Percentiles rank a stretch among this genome's conserved stretches.
These are phyloP conservation scores for Odiellus spinosus DNA, from an alignment of 2,888 invertebrate genomes.

Conservation along the genomic window DNA sequence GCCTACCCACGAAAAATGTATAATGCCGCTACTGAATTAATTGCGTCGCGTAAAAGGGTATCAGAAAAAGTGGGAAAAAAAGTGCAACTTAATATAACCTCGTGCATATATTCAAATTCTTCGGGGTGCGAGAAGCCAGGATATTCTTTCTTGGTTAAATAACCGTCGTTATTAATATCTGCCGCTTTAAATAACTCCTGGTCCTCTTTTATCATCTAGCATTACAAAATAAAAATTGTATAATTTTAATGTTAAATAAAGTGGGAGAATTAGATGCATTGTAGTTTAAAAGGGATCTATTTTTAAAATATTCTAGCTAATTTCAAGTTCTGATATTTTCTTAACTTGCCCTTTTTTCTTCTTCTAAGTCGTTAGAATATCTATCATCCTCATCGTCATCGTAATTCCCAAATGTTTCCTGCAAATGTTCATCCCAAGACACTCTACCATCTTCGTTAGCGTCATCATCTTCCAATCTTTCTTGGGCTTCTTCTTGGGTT, in stretches of 20 bases:
- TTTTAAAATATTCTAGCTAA: no score
- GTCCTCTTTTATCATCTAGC: constrained; percentile 48
- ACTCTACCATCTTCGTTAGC: constrained; percentile 60
- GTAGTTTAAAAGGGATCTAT: no score
- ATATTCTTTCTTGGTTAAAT: constrained; percentile 60
- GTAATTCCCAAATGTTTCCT: constrained; percentile 62
- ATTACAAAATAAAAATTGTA: constrained; percentile 2
- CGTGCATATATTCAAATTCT: constrained; percentile 67
- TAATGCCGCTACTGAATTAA: no score
- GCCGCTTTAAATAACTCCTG: constrained; percentile 69
- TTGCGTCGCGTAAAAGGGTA: no score
- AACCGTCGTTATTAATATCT: constrained; percentile 64
- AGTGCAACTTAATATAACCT: constrained; percentile 9
- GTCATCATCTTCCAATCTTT: constrained; percentile 72
- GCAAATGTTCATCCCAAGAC: constrained; percentile 78
- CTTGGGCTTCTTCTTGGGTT: constrained; percentile 69
- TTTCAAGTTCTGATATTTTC: no score
- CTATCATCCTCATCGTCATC: constrained; percentile 34
- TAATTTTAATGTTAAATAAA: neutral
- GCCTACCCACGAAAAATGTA: no score
- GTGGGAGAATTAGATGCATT: neutral
- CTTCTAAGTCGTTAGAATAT: neutral
- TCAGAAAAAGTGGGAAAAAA: neutral
- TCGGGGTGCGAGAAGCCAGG: constrained; percentile 82
- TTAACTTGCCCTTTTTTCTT: neutral